Base-by-base conservation (phyloP, 2,888 invertebrate genomes). In the Hyposoter didymator region DNA sequence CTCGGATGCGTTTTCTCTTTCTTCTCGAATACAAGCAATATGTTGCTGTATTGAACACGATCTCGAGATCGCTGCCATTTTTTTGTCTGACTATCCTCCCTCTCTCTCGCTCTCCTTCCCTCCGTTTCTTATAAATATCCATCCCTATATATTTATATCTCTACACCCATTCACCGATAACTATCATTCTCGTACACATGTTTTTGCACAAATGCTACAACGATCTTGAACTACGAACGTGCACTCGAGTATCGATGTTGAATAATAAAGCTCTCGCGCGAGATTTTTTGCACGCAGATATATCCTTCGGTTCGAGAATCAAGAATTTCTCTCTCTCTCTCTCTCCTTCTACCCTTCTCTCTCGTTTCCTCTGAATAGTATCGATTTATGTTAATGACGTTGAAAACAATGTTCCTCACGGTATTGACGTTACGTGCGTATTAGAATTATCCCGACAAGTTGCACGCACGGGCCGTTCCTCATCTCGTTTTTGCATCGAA, bases 141-240 rank as follows among this genome's bases (percentile, higher is more conserved):
- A 52, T 49, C 19, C n/a, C n/a, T 19, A 32, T 35, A 49, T n/a
- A 32, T 52, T 47, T 52, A 78, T 39, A 28, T 49, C 35, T 45
- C 55, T 19, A 10, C 10, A 59, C 32, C 49, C 19, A 67, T 32
- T 52, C 47, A 59, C 39, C 62, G 59, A 43, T 43, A 39, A 52
- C 74, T 66, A 64, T 70, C 75, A 80, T 74, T 82, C 78, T 52
- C 73, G 82, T 67, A 55, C 66, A 75, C 49, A 47, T 49, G 55
- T 84, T 88, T 87, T 87, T 83, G 81, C 82, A 39, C 59, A 70
- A 79, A 81, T 85, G 79, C 82, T 72, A 17, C 55, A 66, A 64
- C 79, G 86, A 74, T 87, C 88, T 88, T 88, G 87, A 84, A 88
- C 87, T 84, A 75, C 87, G 82, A 85, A 84, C 85, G 81, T 82